Evolutionary conservation across 2,113 vertebrate species (phyloP), one percentile per base, ranked within the genome.

Genomic region (Megaceryle maxima): DNA sequence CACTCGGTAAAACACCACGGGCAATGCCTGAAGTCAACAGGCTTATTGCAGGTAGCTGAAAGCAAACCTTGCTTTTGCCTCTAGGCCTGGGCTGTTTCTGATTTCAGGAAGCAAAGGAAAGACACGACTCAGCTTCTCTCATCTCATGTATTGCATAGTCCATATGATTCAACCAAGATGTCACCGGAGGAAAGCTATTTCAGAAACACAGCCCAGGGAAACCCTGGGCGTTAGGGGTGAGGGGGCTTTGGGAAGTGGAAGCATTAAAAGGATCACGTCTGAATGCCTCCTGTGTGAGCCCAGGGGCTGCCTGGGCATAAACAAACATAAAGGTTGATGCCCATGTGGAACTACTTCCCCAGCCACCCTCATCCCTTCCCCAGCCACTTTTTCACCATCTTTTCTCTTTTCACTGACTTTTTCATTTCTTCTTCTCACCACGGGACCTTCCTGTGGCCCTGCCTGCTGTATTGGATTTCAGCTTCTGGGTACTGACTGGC

Each of bases 331-430:
- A 35, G 18, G 13, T 41, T 48, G 7, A 10, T 44, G 50, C 60
- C 37, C n/a, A 31, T 8, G 12, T 3, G 5, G 18, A 13, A 75
- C 46, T 9, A 15, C 22, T 75, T 70, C 33, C 83, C 1, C 16
- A 76, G 50, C 14, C 16, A 41, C 9, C 4, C 35, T 66, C 0
- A 0, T 6, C 68, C 31, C 50, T 57, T 90, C 31, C 76, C 1
- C 16, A 76, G 50, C 1, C 29, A 35, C 16, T 53, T 88, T 70
- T 85, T 79, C 39, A 56, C 25, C 2, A 6, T 25, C 41, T 79
- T 96, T 87, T 83, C 31, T 35, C 35, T 88, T 77, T 75, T 29
- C 19, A 64, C 9, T 48, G 63, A 18, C 29, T 31, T 88, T 80
- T 76, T 50, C 13, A 39, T 35, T 95, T 88, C 82, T 88, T 26